Evolutionary conservation across 2,113 vertebrate genomes (phyloP), one percentile per base, ranked within the genome.

Genomic region (Ictidomys tridecemlineatus): DNA sequence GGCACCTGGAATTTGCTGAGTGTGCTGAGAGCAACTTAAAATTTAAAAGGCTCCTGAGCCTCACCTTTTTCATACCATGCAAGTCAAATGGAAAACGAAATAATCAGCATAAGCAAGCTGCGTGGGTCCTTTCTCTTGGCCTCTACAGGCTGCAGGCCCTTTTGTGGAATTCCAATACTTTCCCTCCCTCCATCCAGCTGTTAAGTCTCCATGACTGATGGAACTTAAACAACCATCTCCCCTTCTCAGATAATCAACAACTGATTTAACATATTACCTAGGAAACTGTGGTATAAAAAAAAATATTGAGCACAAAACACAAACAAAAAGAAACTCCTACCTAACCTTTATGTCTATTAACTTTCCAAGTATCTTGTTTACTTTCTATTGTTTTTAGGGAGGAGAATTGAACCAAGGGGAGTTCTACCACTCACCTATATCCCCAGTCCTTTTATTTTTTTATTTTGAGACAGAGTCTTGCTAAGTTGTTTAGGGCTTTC

Each of bases 1-100:
- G 95, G 63, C 85, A 96, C 85, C 96, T 97, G 96, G 95, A 96
- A 97, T 96, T 93, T 95, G 89, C 87, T 92, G 84, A 93, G 76
- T 96, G 86, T 95, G 95, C 94, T 69, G 79, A 95, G 74, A 37
- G 20, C 67, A 95, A 90, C 84, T 97, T 88, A 92, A 92, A 74
- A 78, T 97, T 97, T 94, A 96, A 97, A 94, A 97, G 93, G 16
- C 91, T 93, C 91, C 76, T 12, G 70, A 85, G 70, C 76, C 80
- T 95, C 70, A 91, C 96, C 89, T 94, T 86, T 93, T 84, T 93
- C 79, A 70, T 89, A 70, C 94, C 85, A 13, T 65, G 72, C 58
- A 90, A 90, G 84, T 89, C 92, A 89, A 94, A 92, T 70, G 82
- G 95, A 96, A 97, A 97, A 67, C 65, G 89, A 94, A 91, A 91